Evolutionary conservation across 2,113 vertebrate genomes (phyloP).

Genomic region (Pao palembangensis): DNA sequence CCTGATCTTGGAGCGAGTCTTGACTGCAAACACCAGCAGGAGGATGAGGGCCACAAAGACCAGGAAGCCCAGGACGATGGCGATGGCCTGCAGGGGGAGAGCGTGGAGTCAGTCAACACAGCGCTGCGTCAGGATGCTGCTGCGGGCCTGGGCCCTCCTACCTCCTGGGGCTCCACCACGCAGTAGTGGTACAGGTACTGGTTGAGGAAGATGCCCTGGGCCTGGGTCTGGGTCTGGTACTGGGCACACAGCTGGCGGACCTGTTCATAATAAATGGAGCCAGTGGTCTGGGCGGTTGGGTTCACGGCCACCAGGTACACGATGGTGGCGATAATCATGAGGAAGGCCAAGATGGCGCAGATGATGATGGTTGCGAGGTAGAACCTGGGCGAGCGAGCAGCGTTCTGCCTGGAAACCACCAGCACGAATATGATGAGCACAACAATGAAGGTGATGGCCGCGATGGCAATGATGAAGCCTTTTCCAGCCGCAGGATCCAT

Average conservation of each 20-base stretch:
- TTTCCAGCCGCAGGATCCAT: constrained; percentile 82
- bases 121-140: constrained; percentile 73
- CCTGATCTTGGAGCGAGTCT: constrained; percentile 78
- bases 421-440: constrained; percentile 80
- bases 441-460: constrained; percentile 81
- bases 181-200: constrained; percentile 92
- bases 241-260: constrained; percentile 81
- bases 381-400: constrained; percentile 75
- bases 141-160: constrained; percentile 80
- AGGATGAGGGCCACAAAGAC: constrained; percentile 82
- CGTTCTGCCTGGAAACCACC: constrained; percentile 75
- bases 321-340: constrained; percentile 84
- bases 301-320: constrained; percentile 88
- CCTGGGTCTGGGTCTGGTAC: constrained; percentile 75
- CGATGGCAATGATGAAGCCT: constrained; percentile 84
- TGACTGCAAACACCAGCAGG: constrained; percentile 84
- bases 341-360: constrained; percentile 74
- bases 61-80: constrained; percentile 85
- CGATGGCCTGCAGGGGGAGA: constrained; percentile 75
- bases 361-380: constrained; percentile 80
- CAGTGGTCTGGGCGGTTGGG: constrained; percentile 81
- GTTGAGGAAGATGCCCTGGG: constrained; percentile 79
- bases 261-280: constrained; percentile 81
- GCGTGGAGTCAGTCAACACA: too few species aligned
- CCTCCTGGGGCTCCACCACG: constrained; percentile 91